These are phyloP conservation scores for Selene dorsalis DNA, from an alignment of 2,797 vertebrate species.

Conservation along the genomic window DNA sequence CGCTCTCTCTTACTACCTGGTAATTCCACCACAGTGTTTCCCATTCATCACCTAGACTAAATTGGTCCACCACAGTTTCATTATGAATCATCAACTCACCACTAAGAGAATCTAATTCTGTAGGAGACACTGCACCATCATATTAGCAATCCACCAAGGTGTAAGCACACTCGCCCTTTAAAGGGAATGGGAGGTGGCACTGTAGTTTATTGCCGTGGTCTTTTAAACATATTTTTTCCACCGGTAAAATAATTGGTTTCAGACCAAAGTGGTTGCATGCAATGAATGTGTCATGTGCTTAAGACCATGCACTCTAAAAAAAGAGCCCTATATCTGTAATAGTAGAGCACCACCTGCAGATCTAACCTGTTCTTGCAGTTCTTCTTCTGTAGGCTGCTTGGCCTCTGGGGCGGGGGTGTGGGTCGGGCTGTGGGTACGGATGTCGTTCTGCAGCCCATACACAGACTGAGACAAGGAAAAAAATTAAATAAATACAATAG, in stretches of 20 bases:
- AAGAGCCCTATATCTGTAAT: neutral
- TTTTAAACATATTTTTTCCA: neutral
- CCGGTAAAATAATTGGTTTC: too few species aligned
- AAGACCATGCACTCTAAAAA: neutral
- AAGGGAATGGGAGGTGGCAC: neutral
- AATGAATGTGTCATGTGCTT: too few species aligned
- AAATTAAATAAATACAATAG: neutral
- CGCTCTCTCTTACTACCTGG: neutral
- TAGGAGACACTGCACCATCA: neutral
- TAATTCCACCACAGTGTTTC: neutral
- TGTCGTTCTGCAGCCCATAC: slow-evolving; percentile 96
- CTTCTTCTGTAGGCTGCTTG: slow-evolving; percentile 94
- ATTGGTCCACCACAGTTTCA: neutral
- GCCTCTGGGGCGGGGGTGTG: slow-evolving; percentile 92
- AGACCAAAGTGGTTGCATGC: too few species aligned
- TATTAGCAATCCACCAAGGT: neutral
- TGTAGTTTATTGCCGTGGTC: neutral
- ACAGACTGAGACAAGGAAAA: slow-evolving; percentile 86
- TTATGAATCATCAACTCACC: neutral
- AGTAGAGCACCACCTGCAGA: slow-evolving; percentile 12
- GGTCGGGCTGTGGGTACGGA: slow-evolving; percentile 95
- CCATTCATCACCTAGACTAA: neutral
- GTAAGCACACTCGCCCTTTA: neutral
- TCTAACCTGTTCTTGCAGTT: slow-evolving; percentile 92
- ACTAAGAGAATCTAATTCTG: neutral